Percentiles rank a stretch among this genome's conserved stretches.
Conservation (phyloP, 2,888 invertebrate genomes). For the Lasioglossum marginatum region DNA sequence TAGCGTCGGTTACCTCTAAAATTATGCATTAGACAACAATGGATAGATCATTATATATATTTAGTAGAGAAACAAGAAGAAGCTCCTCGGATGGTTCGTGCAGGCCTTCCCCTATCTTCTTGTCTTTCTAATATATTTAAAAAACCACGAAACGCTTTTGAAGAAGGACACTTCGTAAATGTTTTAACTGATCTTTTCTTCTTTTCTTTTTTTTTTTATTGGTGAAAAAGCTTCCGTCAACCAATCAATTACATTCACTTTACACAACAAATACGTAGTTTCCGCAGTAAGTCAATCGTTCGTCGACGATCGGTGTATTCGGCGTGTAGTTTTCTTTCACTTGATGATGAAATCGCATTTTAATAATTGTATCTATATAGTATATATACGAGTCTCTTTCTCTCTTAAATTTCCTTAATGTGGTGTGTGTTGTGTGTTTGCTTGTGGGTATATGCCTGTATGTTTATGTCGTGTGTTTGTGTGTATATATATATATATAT, state of each 20-base stretch:
- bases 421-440: neutral
- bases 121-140: slow-evolving; percentile 21
- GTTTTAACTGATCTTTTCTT: slow-evolving; percentile 73
- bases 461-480: neutral
- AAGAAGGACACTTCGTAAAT: slow-evolving; percentile 65
- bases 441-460: neutral
- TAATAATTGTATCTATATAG: slow-evolving; percentile 42
- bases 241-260: slow-evolving; percentile 81
- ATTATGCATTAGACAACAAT: slow-evolving; percentile 49
- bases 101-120: slow-evolving; percentile 9
- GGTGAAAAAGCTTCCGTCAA: slow-evolving; percentile 81
- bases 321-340: slow-evolving; percentile 43
- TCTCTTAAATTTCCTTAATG: slow-evolving; percentile 52
- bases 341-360: slow-evolving; percentile 48
- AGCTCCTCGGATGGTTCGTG: slow-evolving; percentile 21
- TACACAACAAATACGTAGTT: slow-evolving; percentile 72
- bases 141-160: slow-evolving; percentile 37
- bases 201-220: slow-evolving; percentile 70
- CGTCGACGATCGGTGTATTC: slow-evolving; percentile 58
- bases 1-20: slow-evolving; percentile 30
- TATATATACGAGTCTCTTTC: slow-evolving; percentile 58
- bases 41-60: slow-evolving; percentile 10
- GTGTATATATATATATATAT: neutral
- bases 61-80: slow-evolving; percentile 34
- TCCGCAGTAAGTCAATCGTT: slow-evolving; percentile 63